Base-by-base conservation (phyloP, 2,888 invertebrate genomes). In the Standfussiana lucernea region DNA sequence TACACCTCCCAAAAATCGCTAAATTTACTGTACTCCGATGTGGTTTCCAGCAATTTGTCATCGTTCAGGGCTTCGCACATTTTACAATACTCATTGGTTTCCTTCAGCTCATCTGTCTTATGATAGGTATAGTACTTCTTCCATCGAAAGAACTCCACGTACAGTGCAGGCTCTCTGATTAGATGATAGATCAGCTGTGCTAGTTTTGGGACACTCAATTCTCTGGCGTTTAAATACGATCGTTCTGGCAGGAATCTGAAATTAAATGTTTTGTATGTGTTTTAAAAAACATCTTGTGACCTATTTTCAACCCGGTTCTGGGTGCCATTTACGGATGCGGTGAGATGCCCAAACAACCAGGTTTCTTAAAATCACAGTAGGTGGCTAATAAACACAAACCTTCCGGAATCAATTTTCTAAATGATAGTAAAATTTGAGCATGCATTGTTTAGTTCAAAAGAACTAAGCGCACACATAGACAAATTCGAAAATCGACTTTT, bases 191-290 rank as follows among this genome's bases (percentile, higher is more conserved):
- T 96, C 82, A 89, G 89, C 13, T 84, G 79, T 0, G 95, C 95
- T 65, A 96, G 83, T 66, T 91, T 85, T 35, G 82, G 21, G 0
- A 89, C 84, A 3, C 91, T 92, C 2, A 95, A 77, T 42, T 93
- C 86, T 80, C 87, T 89, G 28, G 94, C 95, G 76, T 96, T 90
- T 18, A 96, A 85, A 80, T 96, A 96, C 40, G 93, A 92, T 37
- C 93, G 93, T 28, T 94, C 92, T n/a, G 96, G 95, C 91, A 95
- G 89, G 76, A 95, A 96, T 77, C 96, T 96, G 94, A 18, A 83
- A 88, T 32, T 0, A 64, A 61, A 76, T 64, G 4, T 37, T 40
- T n/a, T n/a, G n/a, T 15, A 15, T 15, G 18, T 40, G n/a, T 62
- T 37, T 62, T 62, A 1, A 61, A 28, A 32, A 32, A 32, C 21